phyloP scores from a whole-genome alignment of 2,113 vertebrate species.

The Sinocyclocheilus anophthalmus region DNA sequence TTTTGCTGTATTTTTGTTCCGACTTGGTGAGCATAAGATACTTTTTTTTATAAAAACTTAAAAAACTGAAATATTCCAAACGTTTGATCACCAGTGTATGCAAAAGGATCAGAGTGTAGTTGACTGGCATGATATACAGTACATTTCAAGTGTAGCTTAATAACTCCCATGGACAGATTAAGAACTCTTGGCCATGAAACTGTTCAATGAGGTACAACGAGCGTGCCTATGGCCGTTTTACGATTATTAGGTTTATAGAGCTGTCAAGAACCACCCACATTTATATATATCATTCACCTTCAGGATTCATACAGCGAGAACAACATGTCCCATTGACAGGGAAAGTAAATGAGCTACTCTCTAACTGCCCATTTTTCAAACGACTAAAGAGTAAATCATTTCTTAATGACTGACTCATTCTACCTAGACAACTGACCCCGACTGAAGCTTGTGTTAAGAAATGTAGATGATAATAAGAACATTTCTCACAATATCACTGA shows the following conservation, averaged over 20 bases:
- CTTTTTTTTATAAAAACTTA: too few species aligned
- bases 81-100: neutral
- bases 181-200: slow-evolving; percentile 9
- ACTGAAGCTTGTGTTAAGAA: neutral
- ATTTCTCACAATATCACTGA: slow-evolving; percentile 22
- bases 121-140: neutral
- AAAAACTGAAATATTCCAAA: too few species aligned
- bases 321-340: neutral
- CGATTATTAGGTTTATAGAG: slow-evolving; percentile 20
- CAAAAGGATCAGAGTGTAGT: neutral
- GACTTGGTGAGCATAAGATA: neutral
- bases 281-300: slow-evolving; percentile 8
- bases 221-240: slow-evolving; percentile 2
- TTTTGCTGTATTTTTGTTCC: neutral
- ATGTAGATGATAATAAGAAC: slow-evolving; percentile 12
- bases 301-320: slow-evolving; percentile 10
- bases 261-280: slow-evolving; percentile 23
- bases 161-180: slow-evolving; percentile 7
- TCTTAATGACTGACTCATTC: slow-evolving; percentile 15
- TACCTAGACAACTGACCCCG: slow-evolving; percentile 9
- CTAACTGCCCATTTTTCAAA: slow-evolving; percentile 6
- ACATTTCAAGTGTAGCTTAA: neutral
- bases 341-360: slow-evolving; percentile 23
- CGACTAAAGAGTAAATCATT: slow-evolving; percentile 24
- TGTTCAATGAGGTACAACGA: neutral